phyloP scores from a whole-genome alignment of 2,888 invertebrate genomes.

The Serrognathus titanus region DNA sequence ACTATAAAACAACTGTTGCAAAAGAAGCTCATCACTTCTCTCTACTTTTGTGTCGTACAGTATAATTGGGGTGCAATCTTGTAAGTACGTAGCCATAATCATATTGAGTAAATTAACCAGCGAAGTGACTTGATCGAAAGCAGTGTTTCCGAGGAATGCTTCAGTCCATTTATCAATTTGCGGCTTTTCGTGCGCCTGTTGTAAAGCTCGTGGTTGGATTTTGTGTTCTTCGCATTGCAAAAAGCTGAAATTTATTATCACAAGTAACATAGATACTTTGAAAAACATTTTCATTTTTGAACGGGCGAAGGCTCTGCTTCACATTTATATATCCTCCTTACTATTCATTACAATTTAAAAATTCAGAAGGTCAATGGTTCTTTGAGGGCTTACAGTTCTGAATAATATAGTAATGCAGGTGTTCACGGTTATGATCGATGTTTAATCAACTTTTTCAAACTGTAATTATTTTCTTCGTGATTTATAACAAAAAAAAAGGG shows the following conservation, averaged over 20 bases:
- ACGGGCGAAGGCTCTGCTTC: not conserved
- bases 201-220: constrained; percentile 38
- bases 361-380: not conserved
- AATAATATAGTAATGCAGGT: no score
- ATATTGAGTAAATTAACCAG: constrained; percentile 59
- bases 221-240: not conserved
- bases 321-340: not conserved
- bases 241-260: no score
- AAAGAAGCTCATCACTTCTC: constrained; percentile 53
- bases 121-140: constrained; percentile 55
- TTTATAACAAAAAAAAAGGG: no score
- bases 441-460: no score
- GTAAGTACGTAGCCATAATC: constrained; percentile 58
- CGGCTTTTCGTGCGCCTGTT: constrained; percentile 45
- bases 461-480: no score
- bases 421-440: no score
- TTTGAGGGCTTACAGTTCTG: not conserved
- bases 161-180: constrained; percentile 43
- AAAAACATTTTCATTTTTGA: not conserved
- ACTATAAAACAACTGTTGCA: constrained; percentile 57
- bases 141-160: constrained; percentile 33
- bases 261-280: no score
- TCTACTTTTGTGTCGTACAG: constrained; percentile 64
- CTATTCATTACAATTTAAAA: not conserved
- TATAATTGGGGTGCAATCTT: constrained; percentile 63